A percentile compares a stretch with the other conserved stretches of the same genome.
Evolutionary conservation across 1,140 invertebrate species (phyloP).

Genomic region (Drosophila subobscura): DNA sequence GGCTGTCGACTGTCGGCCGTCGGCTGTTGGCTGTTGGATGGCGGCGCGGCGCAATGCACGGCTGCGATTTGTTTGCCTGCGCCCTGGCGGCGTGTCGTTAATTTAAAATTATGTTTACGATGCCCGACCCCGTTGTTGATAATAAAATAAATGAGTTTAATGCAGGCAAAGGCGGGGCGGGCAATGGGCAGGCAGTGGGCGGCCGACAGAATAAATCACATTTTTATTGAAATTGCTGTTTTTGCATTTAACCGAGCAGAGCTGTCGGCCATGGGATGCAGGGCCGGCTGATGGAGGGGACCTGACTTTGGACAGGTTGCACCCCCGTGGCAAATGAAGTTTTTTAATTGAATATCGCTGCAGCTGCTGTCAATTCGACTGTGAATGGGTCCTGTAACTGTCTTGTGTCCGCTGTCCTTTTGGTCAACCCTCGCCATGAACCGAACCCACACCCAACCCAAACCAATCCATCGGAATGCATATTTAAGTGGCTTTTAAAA

Average conservation of each 20-base stretch:
- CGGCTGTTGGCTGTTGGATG: too few species aligned
- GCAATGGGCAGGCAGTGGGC: not conserved
- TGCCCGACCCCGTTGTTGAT: constrained; percentile 52
- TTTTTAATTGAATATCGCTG: constrained; percentile 64
- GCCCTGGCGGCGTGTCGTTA: constrained; percentile 54
- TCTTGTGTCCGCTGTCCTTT: constrained; percentile 6
- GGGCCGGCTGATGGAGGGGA: not conserved
- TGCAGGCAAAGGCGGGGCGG: constrained; percentile 6
- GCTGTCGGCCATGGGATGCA: too few species aligned
- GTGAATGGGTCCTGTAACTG: constrained; percentile 27
- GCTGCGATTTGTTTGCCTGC: constrained; percentile 50
- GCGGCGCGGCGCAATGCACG: not conserved
- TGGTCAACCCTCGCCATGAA: not conserved
- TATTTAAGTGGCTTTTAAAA: constrained; percentile 72
- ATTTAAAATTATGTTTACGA: constrained; percentile 66
- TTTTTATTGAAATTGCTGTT: constrained; percentile 63
- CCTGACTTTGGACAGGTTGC: constrained; percentile 6
- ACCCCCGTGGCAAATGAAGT: constrained; percentile 35
- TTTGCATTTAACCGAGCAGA: constrained; percentile 36
- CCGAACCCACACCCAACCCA: too few species aligned
- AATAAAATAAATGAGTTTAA: constrained; percentile 66
- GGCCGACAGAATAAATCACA: constrained; percentile 44
- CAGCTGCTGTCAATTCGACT: constrained; percentile 64
- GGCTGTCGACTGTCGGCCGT: not conserved
- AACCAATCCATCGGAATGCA: constrained; percentile 45